Evolutionary conservation across 2,888 invertebrate genomes (phyloP), one percentile per base, ranked within the genome.

Genomic region (Heliconius hortense): DNA sequence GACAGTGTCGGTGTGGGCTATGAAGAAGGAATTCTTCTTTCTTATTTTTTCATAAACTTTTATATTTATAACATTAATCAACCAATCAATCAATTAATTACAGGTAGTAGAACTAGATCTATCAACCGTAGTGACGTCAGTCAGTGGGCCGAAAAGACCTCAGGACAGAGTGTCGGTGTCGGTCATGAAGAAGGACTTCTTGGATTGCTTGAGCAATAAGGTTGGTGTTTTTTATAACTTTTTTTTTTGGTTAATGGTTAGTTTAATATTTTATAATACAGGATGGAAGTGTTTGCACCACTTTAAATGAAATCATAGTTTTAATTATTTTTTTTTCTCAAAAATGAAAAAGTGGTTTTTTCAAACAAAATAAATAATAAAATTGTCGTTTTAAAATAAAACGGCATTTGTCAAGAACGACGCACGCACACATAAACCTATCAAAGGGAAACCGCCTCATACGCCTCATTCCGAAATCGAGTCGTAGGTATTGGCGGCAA

Each of bases 61-160:
- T 1, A 48, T 21, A 48, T 48, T 48, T 48, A 7, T 21, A 21
- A 48, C 7, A 48, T 48, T 48, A 21, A 43, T 66, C 15, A 39
- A 24, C 24, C 26, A 43, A 15, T n/a, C 59, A 18, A 72, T 76
- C 21, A 21, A 2, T 18, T 85, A 48, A 48, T 48, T 48, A 21
- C 48, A 97, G 95, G 95, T 97, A 21, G 96, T 98, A 0, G 96
- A 97, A 64, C 88, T 99, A 81, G 99, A 99, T 87, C 93, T 99
- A 66, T 89, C 95, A 0, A 96, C 97, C 0, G 98, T 99, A 0
- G 98, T 98, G 71, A 98, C 99, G 2, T 99, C 98, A 28, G 97
- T 99, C 21, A 98, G 98, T 77, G 99, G 99, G 0, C 99, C 99
- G 0, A 99, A 99, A 88, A 93, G 99, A 72, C 99, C 99, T 0